phyloP scores from a whole-genome alignment of 2,113 vertebrate genomes.

The Formicarius rufipectus region DNA sequence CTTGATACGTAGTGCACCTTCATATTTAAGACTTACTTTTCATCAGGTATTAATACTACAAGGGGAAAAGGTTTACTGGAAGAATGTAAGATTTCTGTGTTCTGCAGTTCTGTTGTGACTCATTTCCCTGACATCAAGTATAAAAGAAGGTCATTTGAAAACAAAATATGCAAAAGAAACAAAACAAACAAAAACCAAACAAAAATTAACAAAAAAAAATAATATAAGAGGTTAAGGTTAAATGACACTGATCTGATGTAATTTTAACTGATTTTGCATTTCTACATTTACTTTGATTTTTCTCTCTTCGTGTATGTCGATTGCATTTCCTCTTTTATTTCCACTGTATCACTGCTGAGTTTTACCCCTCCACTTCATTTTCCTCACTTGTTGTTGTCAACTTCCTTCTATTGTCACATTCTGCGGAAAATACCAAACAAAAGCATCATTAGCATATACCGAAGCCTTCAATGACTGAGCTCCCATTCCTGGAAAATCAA shows the following conservation, averaged over 20 bases:
- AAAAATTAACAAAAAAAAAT: background rate
- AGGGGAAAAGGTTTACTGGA: background rate
- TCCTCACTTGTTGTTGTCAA: background rate
- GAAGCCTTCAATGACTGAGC: background rate
- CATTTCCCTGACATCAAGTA: background rate
- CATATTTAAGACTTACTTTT: conserved; percentile 58
- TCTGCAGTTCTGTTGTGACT: background rate
- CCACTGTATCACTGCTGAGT: background rate
- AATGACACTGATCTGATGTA: background rate
- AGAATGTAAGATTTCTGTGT: conserved; percentile 19
- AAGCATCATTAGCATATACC: background rate
- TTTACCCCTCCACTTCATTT: background rate
- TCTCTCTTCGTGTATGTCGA: background rate
- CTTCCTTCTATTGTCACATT: background rate
- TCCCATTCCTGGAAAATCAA: background rate
- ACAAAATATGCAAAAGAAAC: background rate
- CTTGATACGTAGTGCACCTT: background rate
- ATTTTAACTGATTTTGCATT: background rate
- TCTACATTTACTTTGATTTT: background rate
- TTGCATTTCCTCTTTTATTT: background rate
- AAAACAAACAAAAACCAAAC: background rate
- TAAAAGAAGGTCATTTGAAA: background rate
- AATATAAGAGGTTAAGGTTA: background rate
- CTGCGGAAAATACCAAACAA: background rate
- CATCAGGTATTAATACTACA: conserved; percentile 10